Base-by-base conservation (phyloP, 2,797 vertebrate species). In the Cyprinella venusta region DNA sequence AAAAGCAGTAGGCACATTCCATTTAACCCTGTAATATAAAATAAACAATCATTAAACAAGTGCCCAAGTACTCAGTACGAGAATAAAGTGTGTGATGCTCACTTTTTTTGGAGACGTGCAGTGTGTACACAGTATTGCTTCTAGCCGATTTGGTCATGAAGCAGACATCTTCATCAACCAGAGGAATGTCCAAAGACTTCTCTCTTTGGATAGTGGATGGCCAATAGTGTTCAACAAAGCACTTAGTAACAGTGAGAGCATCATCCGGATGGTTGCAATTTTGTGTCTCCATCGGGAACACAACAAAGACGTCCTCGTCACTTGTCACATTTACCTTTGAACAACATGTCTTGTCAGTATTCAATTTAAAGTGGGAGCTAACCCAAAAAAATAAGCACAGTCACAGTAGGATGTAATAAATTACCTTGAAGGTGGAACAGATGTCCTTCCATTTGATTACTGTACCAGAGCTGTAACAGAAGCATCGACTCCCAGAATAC, bases 401-500 rank as follows among this genome's bases (percentile, higher is more conserved):
- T 3, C 16, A 74, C 12, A 19, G 33, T 3, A 45, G 16, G 61
- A 42, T 74, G 40, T n/a, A 33, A 38, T 40, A 38, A 4, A 48
- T 30, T 80, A 91, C 90, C 89, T 90, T 88, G 67, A 90, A 91
- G 3, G 90, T 89, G 82, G 90, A 91, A 86, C 90, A 91, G 40
- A 85, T 83, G 67, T 91, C 89, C 83, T 87, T 90, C 89, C 88
- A 90, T 83, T 85, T 90, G 81, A 91, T 85, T 42, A 72, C 86
- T 6, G 85, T 83, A 42, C 87, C 83, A 42, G 86, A 33, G 33
- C 77, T 90, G 86, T 91, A 91, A 80, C 90, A 90, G 70, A 91
- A 91, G 76, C 90, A 91, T 59, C 89, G 86, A 7, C 86, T 81
- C 24, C 89, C 89, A 56, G 85, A 90, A 80, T 86, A 83, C 2